Evolutionary conservation across 1,140 invertebrate genomes (phyloP).

Genomic region (Drosophila orena): DNA sequence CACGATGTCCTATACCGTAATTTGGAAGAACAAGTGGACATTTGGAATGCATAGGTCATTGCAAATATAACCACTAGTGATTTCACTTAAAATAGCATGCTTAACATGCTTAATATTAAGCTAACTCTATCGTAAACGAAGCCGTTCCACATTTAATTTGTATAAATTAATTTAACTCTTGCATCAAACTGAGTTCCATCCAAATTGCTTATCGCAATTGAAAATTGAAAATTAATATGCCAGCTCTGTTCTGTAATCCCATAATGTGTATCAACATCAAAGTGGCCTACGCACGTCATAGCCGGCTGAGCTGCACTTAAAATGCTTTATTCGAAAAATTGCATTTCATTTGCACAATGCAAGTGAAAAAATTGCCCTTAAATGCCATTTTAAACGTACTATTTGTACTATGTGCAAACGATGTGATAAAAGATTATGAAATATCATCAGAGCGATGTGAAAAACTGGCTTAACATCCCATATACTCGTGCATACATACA

Average conservation of each 20-base stretch:
- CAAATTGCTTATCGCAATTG: slow-evolving; percentile 26
- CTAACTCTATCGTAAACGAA: neutral
- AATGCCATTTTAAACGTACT: slow-evolving; percentile 24
- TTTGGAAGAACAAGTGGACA: neutral
- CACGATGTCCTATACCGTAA: neutral
- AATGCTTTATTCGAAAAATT: slow-evolving; percentile 56
- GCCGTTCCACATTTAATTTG: neutral
- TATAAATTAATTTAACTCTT: slow-evolving; percentile 5
- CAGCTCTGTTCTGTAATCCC: slow-evolving; percentile 39
- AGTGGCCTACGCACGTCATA: slow-evolving; percentile 50
- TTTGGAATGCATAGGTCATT: neutral
- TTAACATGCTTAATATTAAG: too few relatives aligned
- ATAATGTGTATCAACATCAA: slow-evolving; percentile 51
- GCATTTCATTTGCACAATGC: slow-evolving; percentile 61
- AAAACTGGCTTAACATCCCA: slow-evolving; percentile 71
- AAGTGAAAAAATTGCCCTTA: slow-evolving; percentile 34
- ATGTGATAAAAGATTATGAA: slow-evolving; percentile 50
- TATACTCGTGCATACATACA: too few relatives aligned
- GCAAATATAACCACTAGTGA: too few relatives aligned
- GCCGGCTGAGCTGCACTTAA: slow-evolving; percentile 62
- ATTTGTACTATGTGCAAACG: neutral
- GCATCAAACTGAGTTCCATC: slow-evolving; percentile 1
- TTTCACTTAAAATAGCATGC: neutral
- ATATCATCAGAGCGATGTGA: slow-evolving; percentile 57
- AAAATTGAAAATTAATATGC: slow-evolving; percentile 51